Evolutionary conservation across 2,113 vertebrate genomes (phyloP).

Genomic region (Zosterops lateralis): DNA sequence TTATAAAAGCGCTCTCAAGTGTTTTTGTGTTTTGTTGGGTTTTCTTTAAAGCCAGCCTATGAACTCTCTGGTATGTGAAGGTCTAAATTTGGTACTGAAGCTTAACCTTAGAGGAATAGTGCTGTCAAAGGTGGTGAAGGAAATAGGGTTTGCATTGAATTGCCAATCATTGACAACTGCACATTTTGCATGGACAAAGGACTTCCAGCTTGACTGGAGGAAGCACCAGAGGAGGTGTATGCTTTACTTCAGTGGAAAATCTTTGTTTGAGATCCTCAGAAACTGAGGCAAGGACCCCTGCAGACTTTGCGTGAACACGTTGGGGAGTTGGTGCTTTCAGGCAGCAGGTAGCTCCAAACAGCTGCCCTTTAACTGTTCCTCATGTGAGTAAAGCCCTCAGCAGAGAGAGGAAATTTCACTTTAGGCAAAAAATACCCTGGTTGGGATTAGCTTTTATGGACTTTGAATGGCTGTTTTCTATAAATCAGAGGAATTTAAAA

Average conservation of each 20-base stretch:
- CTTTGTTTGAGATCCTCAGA: background rate
- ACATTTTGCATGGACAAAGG: background rate
- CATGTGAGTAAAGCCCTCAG: background rate
- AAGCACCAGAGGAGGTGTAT: background rate
- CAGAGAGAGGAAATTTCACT: constrained; percentile 19
- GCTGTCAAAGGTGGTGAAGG: background rate
- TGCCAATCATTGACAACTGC: background rate
- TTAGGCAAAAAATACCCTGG: constrained; percentile 29
- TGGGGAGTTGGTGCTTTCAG: background rate
- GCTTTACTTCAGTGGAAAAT: background rate
- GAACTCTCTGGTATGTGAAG: background rate
- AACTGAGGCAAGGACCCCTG: background rate
- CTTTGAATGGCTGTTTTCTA: constrained; percentile 44
- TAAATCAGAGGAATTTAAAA: constrained; percentile 62
- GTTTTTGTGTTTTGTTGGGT: background rate
- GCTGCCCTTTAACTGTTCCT: background rate
- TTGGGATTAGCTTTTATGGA: constrained; percentile 30
- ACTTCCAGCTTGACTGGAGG: background rate
- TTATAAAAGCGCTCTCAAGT: background rate
- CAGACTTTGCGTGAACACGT: background rate
- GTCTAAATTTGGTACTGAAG: background rate
- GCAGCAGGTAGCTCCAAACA: background rate
- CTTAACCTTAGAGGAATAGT: background rate
- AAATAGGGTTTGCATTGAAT: background rate
- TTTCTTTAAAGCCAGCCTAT: background rate